Evolutionary conservation across 2,888 invertebrate species (phyloP).

Genomic region (Shargacucullia verbasci): DNA sequence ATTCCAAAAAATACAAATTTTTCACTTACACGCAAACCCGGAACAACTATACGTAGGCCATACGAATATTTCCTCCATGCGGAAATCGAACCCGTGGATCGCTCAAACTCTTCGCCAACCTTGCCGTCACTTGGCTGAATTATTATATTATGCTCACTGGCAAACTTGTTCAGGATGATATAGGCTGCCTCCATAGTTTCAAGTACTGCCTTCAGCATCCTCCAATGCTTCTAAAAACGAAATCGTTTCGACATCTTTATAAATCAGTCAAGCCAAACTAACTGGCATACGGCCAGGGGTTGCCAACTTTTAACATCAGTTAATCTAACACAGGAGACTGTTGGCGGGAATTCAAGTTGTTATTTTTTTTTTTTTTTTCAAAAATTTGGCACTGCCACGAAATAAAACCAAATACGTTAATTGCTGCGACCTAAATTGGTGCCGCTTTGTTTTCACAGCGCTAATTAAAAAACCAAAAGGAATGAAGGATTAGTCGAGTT

Average conservation of each 20-base stretch:
- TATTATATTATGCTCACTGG: too few species aligned
- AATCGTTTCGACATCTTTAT: slow-evolving; percentile 51
- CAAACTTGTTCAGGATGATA: too few species aligned
- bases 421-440: slow-evolving; percentile 80
- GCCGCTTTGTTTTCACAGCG: slow-evolving; percentile 63
- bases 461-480: slow-evolving; percentile 69
- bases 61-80: too few species aligned
- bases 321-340: slow-evolving; percentile 77
- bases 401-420: slow-evolving; percentile 80
- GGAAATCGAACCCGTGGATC: too few species aligned
- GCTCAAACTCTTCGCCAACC: too few species aligned
- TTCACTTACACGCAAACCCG: too few species aligned
- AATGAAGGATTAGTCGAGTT: slow-evolving; percentile 40
- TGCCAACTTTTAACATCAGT: slow-evolving; percentile 81
- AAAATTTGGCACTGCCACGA: slow-evolving; percentile 81
- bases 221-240: slow-evolving; percentile 23
- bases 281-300: slow-evolving; percentile 70
- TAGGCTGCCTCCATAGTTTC: background rate
- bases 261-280: slow-evolving; percentile 70
- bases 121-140: too few species aligned
- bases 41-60: too few species aligned
- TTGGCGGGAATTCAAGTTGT: slow-evolving; percentile 76
- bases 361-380: slow-evolving; percentile 68
- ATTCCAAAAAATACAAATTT: too few species aligned
- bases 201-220: slow-evolving; percentile 4